Base-by-base conservation (phyloP, 2,888 invertebrate genomes). In the Hartigia nigra region DNA sequence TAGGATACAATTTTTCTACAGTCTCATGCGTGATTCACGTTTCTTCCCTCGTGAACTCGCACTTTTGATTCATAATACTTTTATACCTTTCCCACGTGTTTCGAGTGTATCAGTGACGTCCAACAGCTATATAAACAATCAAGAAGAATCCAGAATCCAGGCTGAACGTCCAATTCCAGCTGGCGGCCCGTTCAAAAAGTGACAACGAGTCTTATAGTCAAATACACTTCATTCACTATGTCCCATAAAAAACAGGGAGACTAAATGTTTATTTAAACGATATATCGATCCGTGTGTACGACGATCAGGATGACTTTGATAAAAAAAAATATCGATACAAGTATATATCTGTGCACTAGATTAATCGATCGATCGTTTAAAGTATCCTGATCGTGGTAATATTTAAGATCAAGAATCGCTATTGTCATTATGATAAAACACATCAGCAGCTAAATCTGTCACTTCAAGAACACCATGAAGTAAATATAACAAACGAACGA, bases 51-150 rank as follows among this genome's bases (percentile, higher is more conserved):
- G 39, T 23, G 39, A 23, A 5, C 39, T 55, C 39, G 39, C 39
- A 55, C 39, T 55, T 55, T 55, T 55, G 23, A 55, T 23, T 23
- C 9, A 55, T 23, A 55, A 55, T 55, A 91, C 92, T 92, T 92
- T 92, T 92, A 92, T 92, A 92, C 93, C 92, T 93, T 93, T 93
- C 92, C 93, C 93, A 92, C 86, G 85, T 85, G 84, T 87, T 81
- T 86, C 82, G 82, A 85, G 83, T 81, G 82, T 82, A 81, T 23
- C 78, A 83, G 81, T 86, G 81, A 84, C 82, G 80, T 79, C 82
- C 83, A 55, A 55, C 55, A 55, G 55, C 55, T 55, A 55, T 55
- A 55, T 55, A 55, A 78, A 78, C 78, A 78, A 75, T 75, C 72
- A 78, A 75, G 76, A 69, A 78, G 75, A 78, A 78, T 78, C 70